Conservation (phyloP, 2,888 invertebrate genomes). For the Melangyna quadrimaculata region DNA sequence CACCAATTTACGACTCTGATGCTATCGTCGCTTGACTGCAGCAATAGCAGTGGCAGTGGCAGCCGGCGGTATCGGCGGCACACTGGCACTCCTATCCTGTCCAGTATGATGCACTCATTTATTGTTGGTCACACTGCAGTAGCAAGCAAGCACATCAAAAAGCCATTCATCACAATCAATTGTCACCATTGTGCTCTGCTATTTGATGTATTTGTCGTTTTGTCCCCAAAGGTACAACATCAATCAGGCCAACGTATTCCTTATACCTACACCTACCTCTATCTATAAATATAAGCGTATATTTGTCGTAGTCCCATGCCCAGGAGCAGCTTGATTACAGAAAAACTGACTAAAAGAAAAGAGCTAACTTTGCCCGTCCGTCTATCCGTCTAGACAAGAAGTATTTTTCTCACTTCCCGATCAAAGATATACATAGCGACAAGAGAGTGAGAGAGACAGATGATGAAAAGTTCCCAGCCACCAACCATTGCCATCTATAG, state of each 20-base stretch:
- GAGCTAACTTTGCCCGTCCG: conserved; percentile 56
- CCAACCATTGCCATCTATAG: not conserved
- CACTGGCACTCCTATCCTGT: not conserved
- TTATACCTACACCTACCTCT: not conserved
- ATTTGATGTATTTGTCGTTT: conserved; percentile 61
- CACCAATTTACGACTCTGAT: conserved; percentile 35
- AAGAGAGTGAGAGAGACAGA: not conserved
- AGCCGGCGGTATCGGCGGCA: not conserved
- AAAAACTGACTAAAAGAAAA: conserved; percentile 39
- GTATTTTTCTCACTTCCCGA: conserved; percentile 62
- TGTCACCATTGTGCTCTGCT: conserved; percentile 56
- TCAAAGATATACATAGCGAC: not conserved
- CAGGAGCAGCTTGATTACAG: conserved; percentile 56
- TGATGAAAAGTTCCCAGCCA: conserved; percentile 34
- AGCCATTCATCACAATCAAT: conserved; percentile 60
- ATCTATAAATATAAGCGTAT: no score
- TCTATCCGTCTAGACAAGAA: conserved; percentile 63
- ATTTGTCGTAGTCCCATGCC: conserved; percentile 17
- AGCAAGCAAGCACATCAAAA: conserved; percentile 48
- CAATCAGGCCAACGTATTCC: conserved; percentile 44
- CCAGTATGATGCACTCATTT: conserved; percentile 15
- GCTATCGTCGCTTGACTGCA: not conserved
- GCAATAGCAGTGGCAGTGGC: not conserved
- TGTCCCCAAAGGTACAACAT: conserved; percentile 52
- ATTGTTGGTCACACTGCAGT: not conserved